A percentile compares a stretch with the other conserved stretches of the same genome.
Evolutionary conservation across 2,888 invertebrate genomes (phyloP).

Genomic region (Mesoligia furuncula): DNA sequence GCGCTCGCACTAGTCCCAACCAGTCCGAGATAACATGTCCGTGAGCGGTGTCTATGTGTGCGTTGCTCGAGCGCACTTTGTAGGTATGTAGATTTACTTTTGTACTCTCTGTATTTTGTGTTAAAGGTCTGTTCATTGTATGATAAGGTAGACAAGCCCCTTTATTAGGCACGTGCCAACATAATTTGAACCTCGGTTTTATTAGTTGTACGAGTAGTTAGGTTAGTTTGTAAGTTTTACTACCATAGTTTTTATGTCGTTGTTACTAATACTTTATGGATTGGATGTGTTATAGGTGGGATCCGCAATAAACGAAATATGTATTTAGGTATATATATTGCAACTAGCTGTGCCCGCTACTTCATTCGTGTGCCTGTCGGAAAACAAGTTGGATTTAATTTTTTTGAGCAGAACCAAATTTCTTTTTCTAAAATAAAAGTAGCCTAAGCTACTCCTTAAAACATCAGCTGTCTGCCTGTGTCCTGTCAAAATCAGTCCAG

Average conservation of each 20-base stretch:
- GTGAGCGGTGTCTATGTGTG: no score
- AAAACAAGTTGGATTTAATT: not conserved
- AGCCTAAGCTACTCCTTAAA: no score
- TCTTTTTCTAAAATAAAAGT: not conserved
- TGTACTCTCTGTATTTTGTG: no score
- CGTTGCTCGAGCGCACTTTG: no score
- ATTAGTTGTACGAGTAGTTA: not conserved
- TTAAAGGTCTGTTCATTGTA: not conserved
- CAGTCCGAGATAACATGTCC: no score
- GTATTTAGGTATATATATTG: no score
- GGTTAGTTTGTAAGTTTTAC: not conserved
- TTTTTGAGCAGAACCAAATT: not conserved
- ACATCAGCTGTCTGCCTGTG: no score
- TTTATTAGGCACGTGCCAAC: not conserved
- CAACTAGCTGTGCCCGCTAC: not conserved
- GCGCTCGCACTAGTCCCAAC: no score
- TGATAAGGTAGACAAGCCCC: not conserved
- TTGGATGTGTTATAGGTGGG: not conserved
- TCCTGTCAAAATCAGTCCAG: no score
- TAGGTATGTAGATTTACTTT: no score
- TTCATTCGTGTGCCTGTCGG: not conserved
- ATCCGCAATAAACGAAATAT: not conserved
- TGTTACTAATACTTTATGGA: not conserved
- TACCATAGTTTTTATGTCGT: not conserved
- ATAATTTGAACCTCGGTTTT: not conserved